These are phyloP conservation scores for Ericerus pela DNA, from an alignment of 1,140 invertebrate species.

Conservation along the genomic window DNA sequence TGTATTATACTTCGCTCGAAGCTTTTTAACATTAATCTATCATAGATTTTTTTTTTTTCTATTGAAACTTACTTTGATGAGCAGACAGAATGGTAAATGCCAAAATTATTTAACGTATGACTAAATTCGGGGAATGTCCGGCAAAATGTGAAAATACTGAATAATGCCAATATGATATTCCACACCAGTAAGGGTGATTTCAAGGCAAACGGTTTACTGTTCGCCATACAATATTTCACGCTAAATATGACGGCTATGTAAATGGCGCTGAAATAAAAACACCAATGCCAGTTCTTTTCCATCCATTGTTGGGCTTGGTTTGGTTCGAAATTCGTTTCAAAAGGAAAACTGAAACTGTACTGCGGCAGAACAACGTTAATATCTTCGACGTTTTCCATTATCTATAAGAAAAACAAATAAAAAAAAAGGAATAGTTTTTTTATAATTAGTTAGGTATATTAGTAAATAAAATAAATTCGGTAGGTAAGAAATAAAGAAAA, in stretches of 20 bases:
- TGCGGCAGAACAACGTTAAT: too few species aligned
- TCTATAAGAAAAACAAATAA: too few species aligned
- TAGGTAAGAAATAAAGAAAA: too few species aligned
- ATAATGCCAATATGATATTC: conserved; percentile 80
- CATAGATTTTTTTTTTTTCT: too few species aligned
- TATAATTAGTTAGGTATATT: too few species aligned
- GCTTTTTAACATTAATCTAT: too few species aligned
- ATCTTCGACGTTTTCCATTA: too few species aligned
- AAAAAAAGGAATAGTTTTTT: too few species aligned
- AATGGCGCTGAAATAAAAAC: conserved; percentile 73
- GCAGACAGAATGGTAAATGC: conserved; percentile 85
- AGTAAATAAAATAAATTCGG: too few species aligned
- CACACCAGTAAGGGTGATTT: conserved; percentile 69
- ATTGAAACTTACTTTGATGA: conserved; percentile 64
- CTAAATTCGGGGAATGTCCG: conserved; percentile 75
- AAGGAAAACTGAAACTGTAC: too few species aligned
- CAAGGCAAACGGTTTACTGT: conserved; percentile 70
- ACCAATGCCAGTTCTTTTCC: conserved; percentile 83
- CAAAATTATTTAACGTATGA: conserved; percentile 66
- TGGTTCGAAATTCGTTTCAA: conserved; percentile 83
- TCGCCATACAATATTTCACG: conserved; percentile 83
- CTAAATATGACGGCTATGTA: conserved; percentile 90
- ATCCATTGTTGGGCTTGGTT: conserved; percentile 79
- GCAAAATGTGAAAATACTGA: conserved; percentile 81
- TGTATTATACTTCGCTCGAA: too few species aligned